phyloP scores from a whole-genome alignment of 2,797 vertebrate genomes.

The Staurois parvus region DNA sequence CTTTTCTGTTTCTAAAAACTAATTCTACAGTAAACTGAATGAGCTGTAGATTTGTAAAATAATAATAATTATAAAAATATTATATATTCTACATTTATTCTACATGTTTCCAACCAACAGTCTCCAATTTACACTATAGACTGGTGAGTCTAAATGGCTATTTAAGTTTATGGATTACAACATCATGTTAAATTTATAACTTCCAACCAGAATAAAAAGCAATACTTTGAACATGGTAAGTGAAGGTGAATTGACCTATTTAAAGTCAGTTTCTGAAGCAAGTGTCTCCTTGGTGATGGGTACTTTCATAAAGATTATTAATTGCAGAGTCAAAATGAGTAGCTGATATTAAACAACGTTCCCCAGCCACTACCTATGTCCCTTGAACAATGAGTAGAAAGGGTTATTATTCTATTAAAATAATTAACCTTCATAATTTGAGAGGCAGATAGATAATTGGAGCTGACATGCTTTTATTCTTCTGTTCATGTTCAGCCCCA shows the following conservation, averaged over 20 bases:
- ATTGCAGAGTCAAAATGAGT: not conserved
- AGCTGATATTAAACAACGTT: not conserved
- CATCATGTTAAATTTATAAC: not conserved
- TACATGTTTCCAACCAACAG: no score
- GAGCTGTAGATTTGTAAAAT: no score
- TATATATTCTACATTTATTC: no score
- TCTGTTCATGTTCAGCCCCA: not conserved
- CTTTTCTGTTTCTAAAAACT: no score
- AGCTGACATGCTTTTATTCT: slow-evolving; percentile 3
- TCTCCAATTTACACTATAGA: no score
- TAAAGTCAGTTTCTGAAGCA: not conserved
- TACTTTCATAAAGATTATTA: not conserved
- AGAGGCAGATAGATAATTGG: slow-evolving; percentile 3
- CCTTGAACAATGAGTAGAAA: not conserved
- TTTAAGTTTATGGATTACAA: not conserved
- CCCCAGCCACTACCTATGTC: not conserved
- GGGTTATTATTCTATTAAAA: not conserved
- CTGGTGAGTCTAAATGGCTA: not conserved
- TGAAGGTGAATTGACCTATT: not conserved
- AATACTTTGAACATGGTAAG: not conserved
- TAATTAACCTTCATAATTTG: slow-evolving; percentile 1
- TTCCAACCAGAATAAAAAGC: not conserved
- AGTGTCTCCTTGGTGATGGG: not conserved
- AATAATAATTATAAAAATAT: no score
- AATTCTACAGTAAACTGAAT: no score